A percentile compares a stretch with the other conserved stretches of the same genome.
phyloP scores from a whole-genome alignment of 2,888 invertebrate genomes.

The Pachliopta kotzebuea region DNA sequence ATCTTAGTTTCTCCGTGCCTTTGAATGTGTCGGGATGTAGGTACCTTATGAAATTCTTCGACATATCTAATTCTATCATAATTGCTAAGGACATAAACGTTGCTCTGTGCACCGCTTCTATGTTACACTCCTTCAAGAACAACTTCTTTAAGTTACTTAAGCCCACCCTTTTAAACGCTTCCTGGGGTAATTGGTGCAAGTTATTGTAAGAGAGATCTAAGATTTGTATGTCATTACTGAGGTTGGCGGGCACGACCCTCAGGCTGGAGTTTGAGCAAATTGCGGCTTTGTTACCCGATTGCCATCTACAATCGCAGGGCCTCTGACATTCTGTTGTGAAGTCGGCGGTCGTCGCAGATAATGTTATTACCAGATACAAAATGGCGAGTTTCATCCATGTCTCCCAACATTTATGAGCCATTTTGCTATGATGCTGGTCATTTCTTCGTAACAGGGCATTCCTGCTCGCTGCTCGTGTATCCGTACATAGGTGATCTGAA shows the following conservation, averaged over 20 bases:
- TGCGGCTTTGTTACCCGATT: conserved; percentile 90
- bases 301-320: conserved; percentile 92
- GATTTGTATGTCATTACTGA: conserved; percentile 87
- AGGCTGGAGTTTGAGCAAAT: conserved; percentile 87
- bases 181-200: conserved; percentile 82
- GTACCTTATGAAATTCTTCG: conserved; percentile 84
- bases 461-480: conserved; percentile 51
- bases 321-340: conserved; percentile 84
- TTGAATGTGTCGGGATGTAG: conserved; percentile 86
- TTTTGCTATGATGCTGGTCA: conserved; percentile 71
- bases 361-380: conserved; percentile 50
- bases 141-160: conserved; percentile 91
- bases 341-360: conserved; percentile 66
- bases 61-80: conserved; percentile 91
- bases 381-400: conserved; percentile 69
- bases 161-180: conserved; percentile 85
- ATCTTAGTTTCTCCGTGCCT: conserved; percentile 86
- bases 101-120: conserved; percentile 84
- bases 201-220: conserved; percentile 87
- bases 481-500: conserved; percentile 68
- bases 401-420: conserved; percentile 75
- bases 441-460: conserved; percentile 71
- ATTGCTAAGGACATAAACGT: conserved; percentile 88
- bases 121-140: conserved; percentile 86
- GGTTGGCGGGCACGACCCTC: conserved; percentile 84